Percentiles rank a stretch among this genome's conserved stretches.
phyloP scores from a whole-genome alignment of 2,888 invertebrate species.

The Drosophila picticornis region DNA sequence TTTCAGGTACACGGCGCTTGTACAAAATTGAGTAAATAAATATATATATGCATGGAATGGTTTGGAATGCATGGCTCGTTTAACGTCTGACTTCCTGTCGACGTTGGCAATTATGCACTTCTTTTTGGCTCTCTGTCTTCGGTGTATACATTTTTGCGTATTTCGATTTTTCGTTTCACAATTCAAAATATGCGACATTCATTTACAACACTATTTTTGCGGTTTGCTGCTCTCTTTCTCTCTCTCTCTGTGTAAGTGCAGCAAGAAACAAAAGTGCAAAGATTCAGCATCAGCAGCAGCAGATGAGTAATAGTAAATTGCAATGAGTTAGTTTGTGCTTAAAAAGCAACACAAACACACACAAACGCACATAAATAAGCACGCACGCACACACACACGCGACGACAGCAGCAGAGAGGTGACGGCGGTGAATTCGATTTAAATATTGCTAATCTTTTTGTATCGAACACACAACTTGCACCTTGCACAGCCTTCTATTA shows the following conservation, averaged over 20 bases:
- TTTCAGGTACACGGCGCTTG: conserved; percentile 52
- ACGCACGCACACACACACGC: conserved; percentile 32
- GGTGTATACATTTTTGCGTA: conserved; percentile 37
- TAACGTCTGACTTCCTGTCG: conserved; percentile 27
- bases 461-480: conserved; percentile 53
- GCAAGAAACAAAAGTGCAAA: conserved; percentile 20
- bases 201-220: conserved; percentile 18
- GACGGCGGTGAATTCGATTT: conserved; percentile 36
- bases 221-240: conserved; percentile 18
- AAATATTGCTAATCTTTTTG: conserved; percentile 61
- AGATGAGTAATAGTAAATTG: conserved; percentile 66
- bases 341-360: conserved; percentile 53
- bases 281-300: conserved; percentile 36
- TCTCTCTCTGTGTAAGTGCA: neutral
- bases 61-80: conserved; percentile 35
- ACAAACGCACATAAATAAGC: conserved; percentile 13
- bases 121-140: conserved; percentile 45
- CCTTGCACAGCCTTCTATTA: conserved; percentile 54
- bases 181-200: conserved; percentile 5
- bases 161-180: conserved; percentile 50
- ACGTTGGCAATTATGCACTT: conserved; percentile 45
- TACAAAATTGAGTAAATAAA: conserved; percentile 47
- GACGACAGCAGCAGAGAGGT: conserved; percentile 27
- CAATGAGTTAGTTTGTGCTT: conserved; percentile 66
- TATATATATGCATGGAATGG: conserved; percentile 25